Percentiles rank a stretch among this genome's conserved stretches.
Evolutionary conservation across 2,888 invertebrate genomes (phyloP).

Genomic region (Oscheius sp.): DNA sequence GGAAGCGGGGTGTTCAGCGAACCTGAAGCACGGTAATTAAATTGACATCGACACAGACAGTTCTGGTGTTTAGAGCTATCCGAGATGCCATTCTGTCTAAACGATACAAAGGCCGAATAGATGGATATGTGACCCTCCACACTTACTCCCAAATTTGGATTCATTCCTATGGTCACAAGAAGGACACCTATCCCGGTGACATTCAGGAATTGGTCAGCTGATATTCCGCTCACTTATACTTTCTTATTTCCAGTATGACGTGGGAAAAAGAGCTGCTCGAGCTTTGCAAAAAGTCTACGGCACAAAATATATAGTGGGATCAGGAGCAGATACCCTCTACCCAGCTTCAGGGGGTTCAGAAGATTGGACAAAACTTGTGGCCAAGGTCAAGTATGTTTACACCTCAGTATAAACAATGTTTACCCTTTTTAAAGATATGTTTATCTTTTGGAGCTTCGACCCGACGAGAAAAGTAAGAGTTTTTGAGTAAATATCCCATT

Average conservation of each 20-base stretch:
- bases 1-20: conserved; percentile 71
- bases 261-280: conserved; percentile 68
- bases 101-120: conserved; percentile 67
- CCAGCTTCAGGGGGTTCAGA: conserved; percentile 73
- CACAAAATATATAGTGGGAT: conserved; percentile 71
- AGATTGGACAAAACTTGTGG: conserved; percentile 72
- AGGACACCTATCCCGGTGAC: conserved; percentile 71
- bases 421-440: too few species aligned
- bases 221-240: background rate
- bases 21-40: conserved; percentile 61
- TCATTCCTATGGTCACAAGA: conserved; percentile 67
- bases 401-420: too few species aligned
- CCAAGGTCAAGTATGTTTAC: conserved; percentile 72
- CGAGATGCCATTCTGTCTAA: conserved; percentile 66
- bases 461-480: conserved; percentile 69
- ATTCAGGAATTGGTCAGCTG: conserved; percentile 67
- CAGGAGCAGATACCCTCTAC: conserved; percentile 72
- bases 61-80: conserved; percentile 65
- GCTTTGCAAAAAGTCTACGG: conserved; percentile 70
- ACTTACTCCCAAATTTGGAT: conserved; percentile 71
- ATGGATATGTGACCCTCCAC: conserved; percentile 69
- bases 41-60: too few species aligned
- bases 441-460: conserved; percentile 71
- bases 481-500: conserved; percentile 18
- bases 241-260: conserved; percentile 59